Evolutionary conservation across 2,113 vertebrate species (phyloP).

Genomic region (Ranitomeya imitator): DNA sequence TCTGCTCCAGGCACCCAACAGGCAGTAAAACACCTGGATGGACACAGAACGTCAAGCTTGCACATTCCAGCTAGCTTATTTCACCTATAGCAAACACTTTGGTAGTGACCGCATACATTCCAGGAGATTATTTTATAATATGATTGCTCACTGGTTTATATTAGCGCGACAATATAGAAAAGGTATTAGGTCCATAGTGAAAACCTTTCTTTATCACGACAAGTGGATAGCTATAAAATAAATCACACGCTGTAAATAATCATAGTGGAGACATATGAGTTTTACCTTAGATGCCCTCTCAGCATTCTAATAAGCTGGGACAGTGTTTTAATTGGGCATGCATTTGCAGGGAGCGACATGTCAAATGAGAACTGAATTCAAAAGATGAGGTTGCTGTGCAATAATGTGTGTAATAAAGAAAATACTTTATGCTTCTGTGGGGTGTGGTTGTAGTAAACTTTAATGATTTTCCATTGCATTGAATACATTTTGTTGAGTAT

Average conservation of each 20-base stretch:
- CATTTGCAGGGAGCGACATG: background rate
- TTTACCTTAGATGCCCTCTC: background rate
- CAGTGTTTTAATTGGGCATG: background rate
- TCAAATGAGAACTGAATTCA: background rate
- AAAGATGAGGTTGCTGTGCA: background rate
- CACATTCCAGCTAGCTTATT: conserved; percentile 35
- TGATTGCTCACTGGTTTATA: background rate
- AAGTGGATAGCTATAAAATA: background rate
- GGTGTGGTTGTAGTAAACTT: background rate
- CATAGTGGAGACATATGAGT: background rate
- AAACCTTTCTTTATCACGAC: background rate
- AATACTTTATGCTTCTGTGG: background rate
- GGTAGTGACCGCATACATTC: conserved; percentile 10
- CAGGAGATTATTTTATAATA: conserved; percentile 9
- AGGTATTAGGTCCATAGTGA: background rate
- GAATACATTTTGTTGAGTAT: background rate
- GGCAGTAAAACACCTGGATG: conserved; percentile 47
- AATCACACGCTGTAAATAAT: background rate
- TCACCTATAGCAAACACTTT: conserved; percentile 26
- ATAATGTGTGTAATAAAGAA: background rate
- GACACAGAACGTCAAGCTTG: conserved; percentile 10
- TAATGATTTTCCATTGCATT: background rate
- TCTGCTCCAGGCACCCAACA: conserved; percentile 35
- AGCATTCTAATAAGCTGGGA: background rate
- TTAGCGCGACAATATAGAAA: too few relatives aligned